Evolutionary conservation across 2,888 invertebrate species (phyloP), one percentile per base, ranked within the genome.

Genomic region (Orthosia incerta): DNA sequence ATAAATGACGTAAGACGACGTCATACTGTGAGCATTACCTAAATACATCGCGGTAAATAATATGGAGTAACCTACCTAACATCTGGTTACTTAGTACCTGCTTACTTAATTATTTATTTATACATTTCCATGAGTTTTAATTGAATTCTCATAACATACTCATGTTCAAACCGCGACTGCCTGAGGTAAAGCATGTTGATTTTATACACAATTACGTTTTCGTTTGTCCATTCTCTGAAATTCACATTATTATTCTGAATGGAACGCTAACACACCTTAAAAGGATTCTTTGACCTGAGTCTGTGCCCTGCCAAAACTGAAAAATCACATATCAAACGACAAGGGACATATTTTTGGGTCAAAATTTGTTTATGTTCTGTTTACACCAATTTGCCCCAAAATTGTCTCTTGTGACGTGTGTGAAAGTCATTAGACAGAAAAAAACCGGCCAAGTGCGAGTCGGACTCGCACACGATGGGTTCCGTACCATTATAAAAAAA

Each of bases 221-320:
- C 57, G 72, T 46, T 51, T 60, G 67, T 51, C 61, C 61, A 81
- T 72, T 77, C 73, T 66, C 74, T 66, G 78, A 74, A 82, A 66
- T 60, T 80, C 62, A 62, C 73, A 69, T 77, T 82, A 74, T 60
- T 73, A 74, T 80, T 69, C 82, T 74, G 64, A 62, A 81, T 68
- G 68, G 31, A 48, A 39, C 48, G 71, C 50, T 26, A 45, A 67
- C 23, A 23, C 45, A 50, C 63, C 74, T 26, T 55, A 66, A 46
- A 67, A 76, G 23, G 55, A 51, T 74, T 46, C 48, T 13, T 23
- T 57, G 53, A 65, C 57, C 57, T 13, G 45, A 48, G 31, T 16
- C 16, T 50, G 59, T 51, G 46, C 16, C 23, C 51, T 57, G 61
- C 46, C 56, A 66, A 78, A 79, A 62, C 51, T 70, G 45, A 75